Evolutionary conservation across 2,797 vertebrate genomes (phyloP), one percentile per base, ranked within the genome.

Genomic region (Steatocranus sp.): DNA sequence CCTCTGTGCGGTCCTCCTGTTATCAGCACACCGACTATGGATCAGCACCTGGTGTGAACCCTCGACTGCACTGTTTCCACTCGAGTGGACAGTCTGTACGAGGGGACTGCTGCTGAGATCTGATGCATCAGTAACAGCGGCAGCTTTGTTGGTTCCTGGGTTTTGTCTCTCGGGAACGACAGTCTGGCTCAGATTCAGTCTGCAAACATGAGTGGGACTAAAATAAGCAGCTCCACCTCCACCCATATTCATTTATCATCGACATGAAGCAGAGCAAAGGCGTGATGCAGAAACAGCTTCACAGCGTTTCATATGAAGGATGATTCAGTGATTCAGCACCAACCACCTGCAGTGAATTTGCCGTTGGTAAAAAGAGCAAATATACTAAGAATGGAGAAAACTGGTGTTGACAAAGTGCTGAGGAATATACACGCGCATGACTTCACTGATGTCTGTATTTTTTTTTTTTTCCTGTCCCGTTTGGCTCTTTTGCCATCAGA

Each of bases 91-190:
- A 3, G 18, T 38, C 32, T 20, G 58, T 38, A 20, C 3, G 2
- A 41, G 61, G 34, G n/a, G 1, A 41, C 6, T 0, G 32, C 32
- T 61, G 6, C 58, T 61, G 34, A 61, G 56, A 0, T 61, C 8
- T 23, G 5, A 23, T 66, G 5, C 7, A 38, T 66, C n/a, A 66
- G 58, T 63, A 36, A 14, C 58, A 36, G 18, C 3, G 8, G 2
- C 1, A 4, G 63, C 4, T 17, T 25, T 7, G 63, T 43, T 68
- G 8, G 36, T 41, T 25, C 20, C 20, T 41, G 61, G 36, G 58
- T 63, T 68, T 43, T 68, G 8, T 68, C 63, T 43, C 20, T 17
- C 63, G 43, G 38, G 14, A 43, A 70, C 1, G 14, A 7, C 63
- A 43, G 6, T 27, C 63, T 43, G 63, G 63, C 38, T 43, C 38